Percentiles rank a stretch among this genome's conserved stretches.
phyloP scores from a whole-genome alignment of 2,113 vertebrate species.

The pig (Sus scrofa) region T2T-Sscrofa CM000812.6:50099501-50100000 shows the following conservation, averaged over 20 bases:
- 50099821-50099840: conserved; percentile 91
- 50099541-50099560: not conserved
- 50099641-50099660: not conserved
- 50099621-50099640: not conserved
- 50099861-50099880: conserved; percentile 95
- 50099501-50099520: not conserved
- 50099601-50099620: not conserved
- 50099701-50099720: not conserved
- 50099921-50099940: conserved; percentile 96
- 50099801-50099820: conserved; percentile 91
- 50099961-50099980: conserved; percentile 88
- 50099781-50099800: conserved; percentile 93
- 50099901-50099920: conserved; percentile 89
- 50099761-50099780: conserved; percentile 95
- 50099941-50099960: conserved; percentile 92
- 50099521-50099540: not conserved
- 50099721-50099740: conserved; percentile 37
- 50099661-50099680: not conserved
- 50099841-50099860: conserved; percentile 94
- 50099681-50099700: conserved; percentile 23
- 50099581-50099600: not conserved
- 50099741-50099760: conserved; percentile 49
- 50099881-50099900: conserved; percentile 98
- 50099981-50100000: conserved; percentile 91
- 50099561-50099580: not conserved